A percentile compares a stretch with the other conserved stretches of the same genome.
These are phyloP conservation scores for Brachyptera putata DNA, from an alignment of 2,888 invertebrate genomes.

Conservation along the genomic window DNA sequence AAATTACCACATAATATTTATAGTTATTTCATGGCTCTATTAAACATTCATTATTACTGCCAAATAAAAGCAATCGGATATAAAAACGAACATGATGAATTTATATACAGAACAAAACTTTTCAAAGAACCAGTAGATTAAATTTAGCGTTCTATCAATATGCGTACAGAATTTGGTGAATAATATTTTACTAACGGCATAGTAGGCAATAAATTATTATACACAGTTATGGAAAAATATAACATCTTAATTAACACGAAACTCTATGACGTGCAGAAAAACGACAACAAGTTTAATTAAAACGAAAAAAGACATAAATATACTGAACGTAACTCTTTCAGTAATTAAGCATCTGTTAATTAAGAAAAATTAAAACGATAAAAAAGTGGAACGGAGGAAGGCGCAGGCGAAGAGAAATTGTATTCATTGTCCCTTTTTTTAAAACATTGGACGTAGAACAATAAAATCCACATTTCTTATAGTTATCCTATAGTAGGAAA, in stretches of 20 bases:
- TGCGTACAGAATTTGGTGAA: too few species aligned
- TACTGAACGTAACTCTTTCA: slow-evolving; percentile 11
- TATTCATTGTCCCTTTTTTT: neutral
- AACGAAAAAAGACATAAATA: slow-evolving; percentile 20
- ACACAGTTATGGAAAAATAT: neutral
- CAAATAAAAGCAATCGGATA: too few species aligned
- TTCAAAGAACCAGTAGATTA: too few species aligned
- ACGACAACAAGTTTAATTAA: slow-evolving; percentile 16
- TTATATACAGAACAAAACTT: too few species aligned
- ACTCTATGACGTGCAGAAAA: slow-evolving; percentile 9
- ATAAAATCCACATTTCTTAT: slow-evolving; percentile 17
- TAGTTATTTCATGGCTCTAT: too few species aligned
- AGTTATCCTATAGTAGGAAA: neutral
- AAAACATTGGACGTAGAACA: neutral
- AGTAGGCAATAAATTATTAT: slow-evolving; percentile 4
- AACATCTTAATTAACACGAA: slow-evolving; percentile 8
- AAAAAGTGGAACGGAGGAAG: slow-evolving; percentile 1
- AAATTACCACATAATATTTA: too few species aligned
- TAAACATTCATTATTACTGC: too few species aligned
- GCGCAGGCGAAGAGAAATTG: neutral
- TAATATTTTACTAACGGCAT: neutral
- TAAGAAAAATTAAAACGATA: slow-evolving; percentile 16
- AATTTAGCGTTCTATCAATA: too few species aligned
- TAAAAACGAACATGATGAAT: too few species aligned
- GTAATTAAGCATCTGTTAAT: slow-evolving; percentile 18